A percentile compares a stretch with the other conserved stretches of the same genome.
Evolutionary conservation across 2,797 vertebrate species (phyloP).

Genomic region (Acrocephalus scirpaceus): DNA sequence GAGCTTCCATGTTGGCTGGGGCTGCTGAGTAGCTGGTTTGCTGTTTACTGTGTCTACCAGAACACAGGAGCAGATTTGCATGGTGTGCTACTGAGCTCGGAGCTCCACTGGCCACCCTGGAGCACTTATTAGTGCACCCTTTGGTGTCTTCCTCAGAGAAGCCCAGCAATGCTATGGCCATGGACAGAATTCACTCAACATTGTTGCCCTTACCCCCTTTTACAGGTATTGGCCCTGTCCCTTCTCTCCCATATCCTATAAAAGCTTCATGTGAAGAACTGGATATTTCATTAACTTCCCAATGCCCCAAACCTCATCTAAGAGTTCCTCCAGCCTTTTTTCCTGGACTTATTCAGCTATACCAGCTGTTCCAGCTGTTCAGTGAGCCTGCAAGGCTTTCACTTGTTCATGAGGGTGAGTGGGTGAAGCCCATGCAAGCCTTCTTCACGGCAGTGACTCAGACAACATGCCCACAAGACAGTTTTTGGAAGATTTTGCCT

Average conservation of each 20-base stretch:
- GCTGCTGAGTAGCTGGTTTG: background rate
- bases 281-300: background rate
- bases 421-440: background rate
- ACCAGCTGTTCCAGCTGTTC: background rate
- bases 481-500: background rate
- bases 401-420: background rate
- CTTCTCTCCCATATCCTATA: background rate
- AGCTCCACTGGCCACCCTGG: no score
- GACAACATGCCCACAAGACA: rapidly evolving
- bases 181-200: background rate
- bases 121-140: background rate
- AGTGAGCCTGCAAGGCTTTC: background rate
- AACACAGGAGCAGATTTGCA: background rate
- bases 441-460: background rate
- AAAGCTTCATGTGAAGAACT: background rate
- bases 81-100: background rate
- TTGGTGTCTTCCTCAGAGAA: background rate
- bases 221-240: background rate
- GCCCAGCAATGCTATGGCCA: background rate
- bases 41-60: background rate
- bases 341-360: background rate
- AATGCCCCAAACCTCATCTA: background rate
- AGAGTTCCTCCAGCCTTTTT: background rate
- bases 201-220: rapidly evolving
- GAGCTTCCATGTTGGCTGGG: rapidly evolving